These are phyloP conservation scores for Brachionus plicatilis DNA, from an alignment of 1,140 invertebrate species.

Conservation along the genomic window DNA sequence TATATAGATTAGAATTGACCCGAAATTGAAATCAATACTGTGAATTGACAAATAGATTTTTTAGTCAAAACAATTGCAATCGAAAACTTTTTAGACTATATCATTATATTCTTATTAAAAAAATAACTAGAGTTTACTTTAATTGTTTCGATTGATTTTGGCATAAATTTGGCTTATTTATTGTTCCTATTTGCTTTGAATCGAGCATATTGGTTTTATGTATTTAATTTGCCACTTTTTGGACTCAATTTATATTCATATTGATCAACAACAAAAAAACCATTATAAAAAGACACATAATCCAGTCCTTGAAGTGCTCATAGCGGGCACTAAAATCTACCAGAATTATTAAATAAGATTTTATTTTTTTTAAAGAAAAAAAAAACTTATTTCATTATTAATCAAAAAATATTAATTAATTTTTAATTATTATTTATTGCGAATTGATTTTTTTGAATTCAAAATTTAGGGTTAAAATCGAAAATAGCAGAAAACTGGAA, in stretches of 20 bases:
- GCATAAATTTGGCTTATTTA: neutral
- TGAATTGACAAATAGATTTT: neutral
- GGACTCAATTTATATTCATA: neutral
- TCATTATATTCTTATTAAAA: neutral
- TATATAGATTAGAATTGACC: neutral
- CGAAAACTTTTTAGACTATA: neutral
- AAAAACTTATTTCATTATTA: neutral
- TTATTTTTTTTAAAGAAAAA: neutral
- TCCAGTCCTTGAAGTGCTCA: neutral
- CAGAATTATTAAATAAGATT: too few species aligned
- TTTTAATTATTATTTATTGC: neutral
- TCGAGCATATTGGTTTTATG: neutral
- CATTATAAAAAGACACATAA: neutral
- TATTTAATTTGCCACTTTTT: neutral
- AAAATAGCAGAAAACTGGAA: neutral
- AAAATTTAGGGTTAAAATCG: neutral
- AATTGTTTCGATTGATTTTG: neutral
- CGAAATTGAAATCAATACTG: neutral
- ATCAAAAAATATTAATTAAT: neutral
- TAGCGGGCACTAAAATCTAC: too few species aligned
- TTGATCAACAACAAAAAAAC: neutral
- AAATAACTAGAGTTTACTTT: neutral
- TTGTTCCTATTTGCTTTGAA: neutral
- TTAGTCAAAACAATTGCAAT: neutral
- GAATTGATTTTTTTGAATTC: neutral